Evolutionary conservation across 2,797 vertebrate species (phyloP), one percentile per base, ranked within the genome.

Genomic region (Todus mexicanus): DNA sequence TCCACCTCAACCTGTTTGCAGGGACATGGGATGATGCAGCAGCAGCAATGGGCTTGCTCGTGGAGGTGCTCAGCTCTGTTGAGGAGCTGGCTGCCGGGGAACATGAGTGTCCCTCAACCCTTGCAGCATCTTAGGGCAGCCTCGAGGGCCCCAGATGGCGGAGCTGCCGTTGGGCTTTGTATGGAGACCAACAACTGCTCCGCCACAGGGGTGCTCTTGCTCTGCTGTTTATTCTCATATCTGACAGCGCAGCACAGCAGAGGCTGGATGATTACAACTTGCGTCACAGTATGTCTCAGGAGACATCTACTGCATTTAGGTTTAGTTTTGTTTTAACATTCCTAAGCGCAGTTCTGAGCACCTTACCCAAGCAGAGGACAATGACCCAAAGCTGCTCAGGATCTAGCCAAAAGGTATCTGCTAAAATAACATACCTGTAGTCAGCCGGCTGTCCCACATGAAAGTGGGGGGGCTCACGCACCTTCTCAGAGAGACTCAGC

Each of bases 401-500:
- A 37, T 54, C 57, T 31, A 66, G 27, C 25, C 37, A 17, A 37
- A 54, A 27, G 5, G 5, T 13, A 6, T 16, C 27, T 56, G 16
- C 27, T 42, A 61, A 43, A 19, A 12, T 2, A 74, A 20, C 3
- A 18, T 54, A 88, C 68, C 31, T 87, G 17, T 7, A 15, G 21
- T 38, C 31, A 48, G n/a, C 0, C 0, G 29, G 38, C 29, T 64
- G 13, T 59, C 26, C 50, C 35, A 8, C 0, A 1, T 26, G 16
- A 59, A 81, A 54, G 66, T 2, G 2, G 2, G 7, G 17, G 7
- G 23, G 2, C 57, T 65, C 35, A 4, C 54, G 51, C 17, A 47
- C 63, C 11, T 38, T 14, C 17, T 23, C 20, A 43, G 64, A 14
- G 42, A 35, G 47, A n/a, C 14, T 19, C 56, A 51, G 9, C 38